Conservation (phyloP, 2,113 vertebrate genomes). For the Saiga tatarica region DNA sequence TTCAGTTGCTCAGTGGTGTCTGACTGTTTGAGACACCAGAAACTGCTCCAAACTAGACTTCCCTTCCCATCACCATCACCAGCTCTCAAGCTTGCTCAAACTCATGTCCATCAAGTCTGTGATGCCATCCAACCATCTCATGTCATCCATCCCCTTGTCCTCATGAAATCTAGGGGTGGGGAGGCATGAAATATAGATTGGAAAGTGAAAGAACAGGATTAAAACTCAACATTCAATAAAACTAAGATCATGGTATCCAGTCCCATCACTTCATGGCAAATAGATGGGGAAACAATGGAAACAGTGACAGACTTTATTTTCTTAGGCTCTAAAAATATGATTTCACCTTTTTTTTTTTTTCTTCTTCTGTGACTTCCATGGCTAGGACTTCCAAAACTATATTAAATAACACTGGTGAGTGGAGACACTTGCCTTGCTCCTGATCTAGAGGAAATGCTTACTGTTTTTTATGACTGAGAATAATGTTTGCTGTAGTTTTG, state of each 20-base stretch:
- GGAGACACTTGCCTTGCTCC: background rate
- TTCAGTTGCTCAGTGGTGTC: rapidly evolving
- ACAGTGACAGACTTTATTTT: background rate
- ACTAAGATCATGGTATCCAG: background rate
- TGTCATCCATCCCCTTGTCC: background rate
- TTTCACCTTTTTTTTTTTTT: background rate
- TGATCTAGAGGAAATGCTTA: background rate
- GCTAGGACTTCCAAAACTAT: background rate
- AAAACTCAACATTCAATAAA: background rate
- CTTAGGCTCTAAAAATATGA: too few relatives aligned
- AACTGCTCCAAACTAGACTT: background rate
- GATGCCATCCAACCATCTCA: background rate
- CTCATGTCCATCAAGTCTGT: background rate
- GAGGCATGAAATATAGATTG: background rate
- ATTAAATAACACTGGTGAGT: background rate
- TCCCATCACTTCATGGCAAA: background rate
- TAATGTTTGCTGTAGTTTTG: background rate
- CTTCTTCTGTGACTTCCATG: background rate
- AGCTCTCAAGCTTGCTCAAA: background rate
- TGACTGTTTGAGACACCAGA: background rate
- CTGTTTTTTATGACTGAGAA: background rate
- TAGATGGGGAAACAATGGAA: background rate
- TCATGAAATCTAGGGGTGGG: background rate
- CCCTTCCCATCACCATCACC: background rate
- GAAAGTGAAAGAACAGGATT: background rate